Conservation (phyloP, 2,113 vertebrate genomes). For the Actenoides hombroni region DNA sequence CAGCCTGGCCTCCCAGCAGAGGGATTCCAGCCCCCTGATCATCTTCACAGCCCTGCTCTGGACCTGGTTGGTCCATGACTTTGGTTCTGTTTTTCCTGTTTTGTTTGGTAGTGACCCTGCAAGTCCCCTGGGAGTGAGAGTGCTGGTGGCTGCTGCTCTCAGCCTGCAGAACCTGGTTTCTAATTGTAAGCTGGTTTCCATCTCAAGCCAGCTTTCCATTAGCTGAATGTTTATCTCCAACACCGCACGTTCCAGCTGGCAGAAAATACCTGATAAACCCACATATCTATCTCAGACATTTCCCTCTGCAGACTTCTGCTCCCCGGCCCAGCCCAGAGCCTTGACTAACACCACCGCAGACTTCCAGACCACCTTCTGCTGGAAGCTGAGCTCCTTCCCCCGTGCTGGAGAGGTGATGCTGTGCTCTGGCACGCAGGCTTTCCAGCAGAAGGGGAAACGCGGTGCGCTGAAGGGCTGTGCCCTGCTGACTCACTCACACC, state of each 20-base stretch:
- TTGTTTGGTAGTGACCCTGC: background rate
- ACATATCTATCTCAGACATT: background rate
- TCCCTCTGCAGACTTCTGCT: background rate
- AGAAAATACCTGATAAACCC: background rate
- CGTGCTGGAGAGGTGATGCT: background rate
- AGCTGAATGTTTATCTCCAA: background rate
- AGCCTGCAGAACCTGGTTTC: background rate
- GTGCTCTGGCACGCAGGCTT: background rate
- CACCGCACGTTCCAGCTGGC: background rate
- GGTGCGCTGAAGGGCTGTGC: background rate
- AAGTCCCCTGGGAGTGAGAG: background rate
- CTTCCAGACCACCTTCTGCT: background rate
- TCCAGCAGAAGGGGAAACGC: background rate
- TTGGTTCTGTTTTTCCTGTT: background rate
- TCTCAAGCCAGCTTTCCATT: background rate
- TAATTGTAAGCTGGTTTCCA: background rate
- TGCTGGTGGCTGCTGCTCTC: background rate
- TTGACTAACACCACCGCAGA: background rate
- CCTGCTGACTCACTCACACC: background rate
- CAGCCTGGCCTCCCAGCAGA: too few relatives aligned
- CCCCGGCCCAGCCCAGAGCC: background rate
- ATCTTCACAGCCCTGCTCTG: too few relatives aligned
- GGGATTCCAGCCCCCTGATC: too few relatives aligned
- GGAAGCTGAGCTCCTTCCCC: background rate
- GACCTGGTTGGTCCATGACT: background rate